These are phyloP conservation scores for Zingel zingel DNA, from an alignment of 2,113 vertebrate genomes.

Conservation along the genomic window DNA sequence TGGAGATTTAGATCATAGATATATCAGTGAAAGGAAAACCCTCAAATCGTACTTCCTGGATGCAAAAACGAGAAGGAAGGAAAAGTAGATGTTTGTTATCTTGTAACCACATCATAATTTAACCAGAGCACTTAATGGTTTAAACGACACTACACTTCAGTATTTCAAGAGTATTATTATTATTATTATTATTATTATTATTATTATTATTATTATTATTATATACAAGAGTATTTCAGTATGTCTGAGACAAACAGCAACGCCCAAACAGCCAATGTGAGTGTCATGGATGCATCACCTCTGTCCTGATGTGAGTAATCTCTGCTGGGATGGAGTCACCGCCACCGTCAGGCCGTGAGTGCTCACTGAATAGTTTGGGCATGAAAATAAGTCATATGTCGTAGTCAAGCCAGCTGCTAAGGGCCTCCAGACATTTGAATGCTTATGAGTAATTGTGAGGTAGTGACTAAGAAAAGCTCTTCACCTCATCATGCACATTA, in stretches of 20 bases:
- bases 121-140: slow-evolving; percentile 1
- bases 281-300: slow-evolving; percentile 27
- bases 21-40: background rate
- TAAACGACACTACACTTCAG: slow-evolving; percentile 3
- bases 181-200: no score
- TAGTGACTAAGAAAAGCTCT: slow-evolving; percentile 10
- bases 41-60: background rate
- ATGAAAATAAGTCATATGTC: slow-evolving; percentile 43
- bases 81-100: background rate
- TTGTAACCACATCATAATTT: background rate
- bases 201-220: no score
- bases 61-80: background rate
- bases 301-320: slow-evolving; percentile 36
- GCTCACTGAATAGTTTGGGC: slow-evolving; percentile 38
- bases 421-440: background rate
- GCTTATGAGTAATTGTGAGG: slow-evolving; percentile 3
- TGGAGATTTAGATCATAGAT: background rate
- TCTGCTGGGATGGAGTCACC: slow-evolving; percentile 53
- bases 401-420: slow-evolving; percentile 4
- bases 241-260: background rate
- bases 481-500: background rate
- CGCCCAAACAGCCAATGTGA: slow-evolving; percentile 1
- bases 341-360: slow-evolving; percentile 20
- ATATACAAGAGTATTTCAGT: no score
- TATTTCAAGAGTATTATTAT: background rate